Evolutionary conservation across 2,113 vertebrate species (phyloP).

Genomic region (Tonatia bakeri): DNA sequence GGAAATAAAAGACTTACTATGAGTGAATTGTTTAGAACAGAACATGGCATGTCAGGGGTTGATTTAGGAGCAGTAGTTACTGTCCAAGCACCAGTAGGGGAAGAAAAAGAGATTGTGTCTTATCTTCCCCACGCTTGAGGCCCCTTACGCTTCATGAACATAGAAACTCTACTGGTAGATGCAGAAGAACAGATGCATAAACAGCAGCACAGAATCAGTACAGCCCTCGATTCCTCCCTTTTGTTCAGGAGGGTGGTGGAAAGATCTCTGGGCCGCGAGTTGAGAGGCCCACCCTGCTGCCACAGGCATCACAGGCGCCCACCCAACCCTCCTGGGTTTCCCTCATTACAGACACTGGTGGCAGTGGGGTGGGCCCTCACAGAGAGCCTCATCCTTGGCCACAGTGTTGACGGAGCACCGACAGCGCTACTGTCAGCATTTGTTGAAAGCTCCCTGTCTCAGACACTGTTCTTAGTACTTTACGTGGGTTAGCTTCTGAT

Average conservation of each 20-base stretch:
- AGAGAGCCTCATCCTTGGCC: not conserved
- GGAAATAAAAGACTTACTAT: not conserved
- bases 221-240: not conserved
- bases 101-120: not conserved
- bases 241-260: not conserved
- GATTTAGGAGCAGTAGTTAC: not conserved
- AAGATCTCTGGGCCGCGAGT: not conserved
- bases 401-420: not conserved
- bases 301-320: not conserved
- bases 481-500: not conserved
- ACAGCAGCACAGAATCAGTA: not conserved
- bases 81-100: not conserved
- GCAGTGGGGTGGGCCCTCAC: not conserved
- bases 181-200: not conserved
- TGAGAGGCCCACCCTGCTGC: not conserved
- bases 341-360: not conserved
- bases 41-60: not conserved
- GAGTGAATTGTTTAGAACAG: not conserved
- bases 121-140: not conserved
- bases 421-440: not conserved
- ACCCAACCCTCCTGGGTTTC: not conserved
- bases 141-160: not conserved
- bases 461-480: not conserved
- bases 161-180: not conserved
- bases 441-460: not conserved